Base-by-base conservation (phyloP, 2,888 invertebrate genomes). In the Hecatera dysodea region DNA sequence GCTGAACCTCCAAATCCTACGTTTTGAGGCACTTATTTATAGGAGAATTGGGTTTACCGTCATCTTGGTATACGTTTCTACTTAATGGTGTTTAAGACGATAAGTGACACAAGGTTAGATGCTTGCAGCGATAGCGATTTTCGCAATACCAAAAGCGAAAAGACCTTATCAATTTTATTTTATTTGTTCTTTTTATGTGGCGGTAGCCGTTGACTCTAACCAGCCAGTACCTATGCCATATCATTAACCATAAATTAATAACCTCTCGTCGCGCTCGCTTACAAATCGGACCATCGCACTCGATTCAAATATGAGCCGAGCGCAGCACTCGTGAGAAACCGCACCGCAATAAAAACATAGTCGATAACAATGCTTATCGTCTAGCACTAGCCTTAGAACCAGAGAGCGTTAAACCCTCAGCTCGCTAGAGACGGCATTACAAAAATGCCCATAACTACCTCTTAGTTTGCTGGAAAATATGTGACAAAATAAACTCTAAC, bases 261-360 rank as follows among this genome's bases (percentile, higher is more conserved):
- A 24, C 0, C 1, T 27, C 33, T 9, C 19, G 29, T 29, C 57
- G 61, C 62, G 6, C 12, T 17, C 0, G 22, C 63, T 50, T 46
- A 24, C 53, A 44, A 56, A 48, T 67, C 11, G 44, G 24, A n/a
- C 77, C 71, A 62, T n/a, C 15, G 36, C 9, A 33, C 65, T 80
- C 33, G 42, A 67, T 69, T 80, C 72, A 67, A 82, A 77, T 73
- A 68, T 71, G 29, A 70, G 60, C 63, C 57, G 68, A 74, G 59
- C 53, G 52, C 53, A 55, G 69, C 71, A 75, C 68, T 78, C 73
- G 80, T 84, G 83, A 74, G 85, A 82, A 81, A 64, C 67, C 50
- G 61, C 63, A 44, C 52, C 9, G 56, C 64, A 76, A 67, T 75
- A 84, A 80, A 81, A 83, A 75, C 73, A 66, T 70, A 29, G 33